phyloP scores from a whole-genome alignment of 1,140 invertebrate species.

The Pseudomyrmex pallidus region DNA sequence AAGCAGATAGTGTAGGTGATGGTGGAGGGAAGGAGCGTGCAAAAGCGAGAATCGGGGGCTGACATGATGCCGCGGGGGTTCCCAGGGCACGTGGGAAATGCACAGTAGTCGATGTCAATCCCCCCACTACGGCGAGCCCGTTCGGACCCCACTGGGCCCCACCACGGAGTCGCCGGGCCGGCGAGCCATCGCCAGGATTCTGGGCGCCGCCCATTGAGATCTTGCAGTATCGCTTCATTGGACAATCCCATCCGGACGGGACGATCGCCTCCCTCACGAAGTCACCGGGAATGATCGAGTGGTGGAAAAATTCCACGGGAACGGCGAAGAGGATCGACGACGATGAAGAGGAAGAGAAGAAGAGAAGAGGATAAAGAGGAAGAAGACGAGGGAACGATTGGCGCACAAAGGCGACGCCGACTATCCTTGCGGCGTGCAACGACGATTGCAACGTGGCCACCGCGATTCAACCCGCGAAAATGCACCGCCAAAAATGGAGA shows the following conservation, averaged over 20 bases:
- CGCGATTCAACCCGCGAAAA: conserved; percentile 39
- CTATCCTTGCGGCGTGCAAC: conserved; percentile 59
- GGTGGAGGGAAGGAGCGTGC: conserved; percentile 73
- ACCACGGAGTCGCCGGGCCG: conserved; percentile 64
- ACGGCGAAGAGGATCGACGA: conserved; percentile 33
- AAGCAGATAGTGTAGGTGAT: conserved; percentile 65
- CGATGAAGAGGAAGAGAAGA: conserved; percentile 36
- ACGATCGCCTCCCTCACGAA: conserved; percentile 77
- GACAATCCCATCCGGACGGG: conserved; percentile 66
- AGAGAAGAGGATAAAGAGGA: conserved; percentile 46
- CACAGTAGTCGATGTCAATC: conserved; percentile 84
- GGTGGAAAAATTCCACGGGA: conserved; percentile 77
- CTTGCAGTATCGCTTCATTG: conserved; percentile 76
- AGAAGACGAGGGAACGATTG: conserved; percentile 70
- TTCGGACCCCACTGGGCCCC: conserved; percentile 72
- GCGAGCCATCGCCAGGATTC: conserved; percentile 72
- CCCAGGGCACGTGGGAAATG: conserved; percentile 86
- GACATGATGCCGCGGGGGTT: conserved; percentile 84
- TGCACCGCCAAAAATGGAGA: conserved; percentile 54
- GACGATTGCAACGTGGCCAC: conserved; percentile 56
- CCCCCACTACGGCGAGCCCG: conserved; percentile 75
- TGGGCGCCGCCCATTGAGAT: conserved; percentile 76
- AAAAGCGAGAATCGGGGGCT: conserved; percentile 81
- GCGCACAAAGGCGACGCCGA: conserved; percentile 76
- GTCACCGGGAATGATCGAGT: conserved; percentile 63